Evolutionary conservation across 2,797 vertebrate species (phyloP), one percentile per base, ranked within the genome.

Genomic region (Poecilia picta): DNA sequence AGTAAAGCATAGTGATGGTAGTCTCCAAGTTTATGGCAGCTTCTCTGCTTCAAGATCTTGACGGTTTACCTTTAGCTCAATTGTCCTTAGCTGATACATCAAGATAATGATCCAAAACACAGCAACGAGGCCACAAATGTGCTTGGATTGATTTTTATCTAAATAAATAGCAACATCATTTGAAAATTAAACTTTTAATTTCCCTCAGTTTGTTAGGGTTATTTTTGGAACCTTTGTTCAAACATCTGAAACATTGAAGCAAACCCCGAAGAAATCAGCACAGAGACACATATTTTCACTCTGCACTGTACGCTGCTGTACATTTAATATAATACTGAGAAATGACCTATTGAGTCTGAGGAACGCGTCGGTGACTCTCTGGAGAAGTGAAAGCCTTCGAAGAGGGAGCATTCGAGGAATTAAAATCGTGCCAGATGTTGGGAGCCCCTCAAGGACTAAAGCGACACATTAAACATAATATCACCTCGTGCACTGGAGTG

Each of bases 391-490:
- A 78, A 89, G 72, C 81, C 78, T 71, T 76, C 53, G 68, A 87
- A 82, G 68, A 73, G 62, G 81, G 72, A 86, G 76, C 70, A 59
- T 89, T 88, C 49, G 23, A 86, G 81, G 88, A 89, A 92, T 89
- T 89, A 88, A 89, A 92, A 89, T 87, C 78, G 53, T 47, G 62
- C 84, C 91, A 94, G 90, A 94, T 94, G 93, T 92, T 91, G 83
- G 87, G 86, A 91, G 88, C 77, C 91, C 93, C 94, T 90, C 70
- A 49, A 93, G 94, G 92, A 93, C 90, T 89, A 91, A 91, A 90
- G 77, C 82, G 78, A 94, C 93, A 94, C 92, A 93, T 94, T 94
- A 93, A 92, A 93, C 92, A 93, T 94, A 93, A 95, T 92, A 93
- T 93, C 93, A 94, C 90, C 93, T 94, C 87, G 55, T 85, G 89